Conservation (phyloP, 2,113 vertebrate genomes). For the Cyprinodon tularosa region DNA sequence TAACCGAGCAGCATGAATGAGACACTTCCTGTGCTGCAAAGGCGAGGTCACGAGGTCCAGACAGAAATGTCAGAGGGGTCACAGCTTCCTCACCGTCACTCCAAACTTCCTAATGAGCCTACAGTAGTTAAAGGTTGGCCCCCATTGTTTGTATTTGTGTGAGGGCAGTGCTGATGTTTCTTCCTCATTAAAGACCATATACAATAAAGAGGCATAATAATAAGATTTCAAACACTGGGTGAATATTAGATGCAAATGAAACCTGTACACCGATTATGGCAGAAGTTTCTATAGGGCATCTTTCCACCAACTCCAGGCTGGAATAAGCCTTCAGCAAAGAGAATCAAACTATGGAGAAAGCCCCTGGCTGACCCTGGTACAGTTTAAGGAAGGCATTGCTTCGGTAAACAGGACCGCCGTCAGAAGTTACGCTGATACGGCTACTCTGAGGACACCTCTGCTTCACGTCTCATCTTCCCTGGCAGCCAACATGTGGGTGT, state of each 20-base stretch:
- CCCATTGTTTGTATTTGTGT: conserved; percentile 31
- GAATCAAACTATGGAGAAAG: conserved; percentile 27
- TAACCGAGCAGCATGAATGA: conserved; percentile 51
- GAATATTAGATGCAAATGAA: conserved; percentile 1
- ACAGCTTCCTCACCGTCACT: conserved; percentile 54
- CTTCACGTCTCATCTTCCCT: conserved; percentile 5
- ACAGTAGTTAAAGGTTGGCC: conserved; percentile 41
- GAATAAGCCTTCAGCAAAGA: conserved; percentile 40
- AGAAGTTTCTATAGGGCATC: conserved; percentile 46
- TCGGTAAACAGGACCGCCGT: background rate
- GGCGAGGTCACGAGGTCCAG: conserved; percentile 53
- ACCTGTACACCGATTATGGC: conserved; percentile 28
- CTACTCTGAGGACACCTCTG: background rate
- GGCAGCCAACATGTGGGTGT: conserved; percentile 46
- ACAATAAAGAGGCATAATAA: background rate
- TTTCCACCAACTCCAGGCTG: conserved; percentile 14
- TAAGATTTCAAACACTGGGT: background rate
- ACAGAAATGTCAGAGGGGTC: conserved; percentile 59
- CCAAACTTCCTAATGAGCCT: conserved; percentile 45
- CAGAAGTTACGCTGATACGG: background rate
- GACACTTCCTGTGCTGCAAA: conserved; percentile 67
- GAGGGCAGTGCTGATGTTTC: too few species aligned
- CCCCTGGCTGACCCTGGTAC: background rate
- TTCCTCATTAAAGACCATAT: background rate
- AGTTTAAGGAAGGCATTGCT: background rate